These are phyloP conservation scores for Barbus barbus DNA, from an alignment of 2,113 vertebrate species.

Conservation along the genomic window DNA sequence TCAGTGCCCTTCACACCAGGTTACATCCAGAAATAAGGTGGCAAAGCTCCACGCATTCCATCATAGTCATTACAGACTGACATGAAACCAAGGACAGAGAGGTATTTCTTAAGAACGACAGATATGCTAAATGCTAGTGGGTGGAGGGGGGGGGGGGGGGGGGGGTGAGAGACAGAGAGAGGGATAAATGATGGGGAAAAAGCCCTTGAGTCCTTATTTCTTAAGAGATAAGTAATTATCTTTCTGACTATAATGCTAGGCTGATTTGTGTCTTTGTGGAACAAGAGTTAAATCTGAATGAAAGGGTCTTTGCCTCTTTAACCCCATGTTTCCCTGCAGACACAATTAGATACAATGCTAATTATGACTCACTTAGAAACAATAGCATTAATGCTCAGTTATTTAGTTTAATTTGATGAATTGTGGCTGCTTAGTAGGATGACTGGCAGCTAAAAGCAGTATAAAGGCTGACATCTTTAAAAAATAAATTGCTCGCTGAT, in stretches of 20 bases:
- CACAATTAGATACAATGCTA: slow-evolving; percentile 50
- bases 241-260: slow-evolving; percentile 47
- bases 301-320: slow-evolving; percentile 49
- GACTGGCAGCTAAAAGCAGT: slow-evolving; percentile 1
- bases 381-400: slow-evolving; percentile 43
- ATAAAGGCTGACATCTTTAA: background rate
- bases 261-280: slow-evolving; percentile 51
- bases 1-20: slow-evolving; percentile 72
- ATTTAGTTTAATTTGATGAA: slow-evolving; percentile 32
- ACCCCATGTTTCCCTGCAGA: slow-evolving; percentile 53
- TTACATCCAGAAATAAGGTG: slow-evolving; percentile 65
- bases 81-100: slow-evolving; percentile 56
- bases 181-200: slow-evolving; percentile 48
- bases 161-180: background rate
- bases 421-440: slow-evolving; percentile 2
- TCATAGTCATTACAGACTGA: slow-evolving; percentile 66
- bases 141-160: too few species aligned
- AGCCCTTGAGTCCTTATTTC: slow-evolving; percentile 50
- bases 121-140: slow-evolving; percentile 55
- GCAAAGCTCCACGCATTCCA: slow-evolving; percentile 54
- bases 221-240: slow-evolving; percentile 56
- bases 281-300: slow-evolving; percentile 46
- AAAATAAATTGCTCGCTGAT: background rate
- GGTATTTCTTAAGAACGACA: background rate
- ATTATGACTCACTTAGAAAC: slow-evolving; percentile 51